These are phyloP conservation scores for Heliconius sara DNA, from an alignment of 2,888 invertebrate species.

Conservation along the genomic window DNA sequence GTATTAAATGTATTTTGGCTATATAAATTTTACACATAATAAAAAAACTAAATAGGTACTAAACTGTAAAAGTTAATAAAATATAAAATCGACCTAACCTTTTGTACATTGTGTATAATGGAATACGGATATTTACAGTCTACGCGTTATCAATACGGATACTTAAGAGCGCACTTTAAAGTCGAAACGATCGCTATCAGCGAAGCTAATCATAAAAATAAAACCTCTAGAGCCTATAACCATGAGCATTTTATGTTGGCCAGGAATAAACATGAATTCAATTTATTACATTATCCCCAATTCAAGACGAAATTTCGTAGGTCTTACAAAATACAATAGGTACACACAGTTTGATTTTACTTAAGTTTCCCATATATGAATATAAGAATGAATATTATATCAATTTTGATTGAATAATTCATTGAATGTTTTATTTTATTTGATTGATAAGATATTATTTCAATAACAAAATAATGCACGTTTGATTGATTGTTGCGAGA, in stretches of 20 bases:
- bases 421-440: background rate
- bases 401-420: background rate
- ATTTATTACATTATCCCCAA: slow-evolving; percentile 54
- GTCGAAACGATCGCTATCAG: slow-evolving; percentile 65
- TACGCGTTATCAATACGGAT: slow-evolving; percentile 64
- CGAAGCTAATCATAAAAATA: slow-evolving; percentile 71
- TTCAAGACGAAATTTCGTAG: slow-evolving; percentile 33
- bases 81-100: slow-evolving; percentile 1
- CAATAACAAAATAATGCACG: background rate
- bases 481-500: background rate
- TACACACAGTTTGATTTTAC: no score
- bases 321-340: background rate
- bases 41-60: no score
- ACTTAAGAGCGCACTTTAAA: slow-evolving; percentile 63
- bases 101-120: slow-evolving; percentile 31
- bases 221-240: slow-evolving; percentile 59
- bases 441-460: background rate
- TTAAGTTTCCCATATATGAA: background rate
- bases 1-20: no score
- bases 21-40: no score
- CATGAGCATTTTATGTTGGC: slow-evolving; percentile 61
- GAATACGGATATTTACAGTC: slow-evolving; percentile 38
- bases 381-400: background rate
- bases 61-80: no score
- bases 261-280: slow-evolving; percentile 57